These are phyloP conservation scores for Adoxophyes honmai DNA, from an alignment of 1,140 invertebrate species.

Conservation along the genomic window DNA sequence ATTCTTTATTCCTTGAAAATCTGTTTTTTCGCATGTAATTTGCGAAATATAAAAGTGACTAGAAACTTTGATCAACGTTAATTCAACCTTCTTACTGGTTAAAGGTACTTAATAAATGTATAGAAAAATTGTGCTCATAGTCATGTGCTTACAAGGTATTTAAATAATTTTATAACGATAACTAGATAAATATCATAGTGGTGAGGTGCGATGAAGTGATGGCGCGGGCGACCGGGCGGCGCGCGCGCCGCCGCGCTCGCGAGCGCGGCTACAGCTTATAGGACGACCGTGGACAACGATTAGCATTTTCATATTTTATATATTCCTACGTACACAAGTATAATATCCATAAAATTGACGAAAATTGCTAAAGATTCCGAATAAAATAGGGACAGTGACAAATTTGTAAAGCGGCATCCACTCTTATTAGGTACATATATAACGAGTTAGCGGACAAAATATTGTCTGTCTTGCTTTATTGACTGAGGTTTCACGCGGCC, in stretches of 20 bases:
- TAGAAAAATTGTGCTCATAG: slow-evolving; percentile 45
- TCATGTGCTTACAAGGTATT: slow-evolving; percentile 36
- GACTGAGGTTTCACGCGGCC: no score
- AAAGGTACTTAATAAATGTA: slow-evolving; percentile 26
- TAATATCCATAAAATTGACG: slow-evolving; percentile 59
- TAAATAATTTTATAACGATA: slow-evolving; percentile 30
- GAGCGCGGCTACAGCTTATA: slow-evolving; percentile 6
- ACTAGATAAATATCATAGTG: slow-evolving; percentile 36
- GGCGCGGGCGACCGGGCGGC: slow-evolving; percentile 15
- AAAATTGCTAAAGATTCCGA: slow-evolving; percentile 60
- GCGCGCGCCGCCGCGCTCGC: slow-evolving; percentile 7
- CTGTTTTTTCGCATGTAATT: slow-evolving; percentile 25
- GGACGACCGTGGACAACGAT: slow-evolving; percentile 33
- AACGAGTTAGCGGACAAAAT: background rate
- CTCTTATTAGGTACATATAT: background rate
- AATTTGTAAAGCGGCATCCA: slow-evolving; percentile 17
- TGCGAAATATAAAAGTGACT: slow-evolving; percentile 38
- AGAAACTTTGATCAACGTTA: slow-evolving; percentile 37
- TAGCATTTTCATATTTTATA: slow-evolving; percentile 41
- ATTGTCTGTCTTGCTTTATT: no score
- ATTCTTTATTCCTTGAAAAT: slow-evolving; percentile 24
- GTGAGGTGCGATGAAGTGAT: slow-evolving; percentile 35
- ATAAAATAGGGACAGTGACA: slow-evolving; percentile 33
- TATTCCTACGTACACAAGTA: slow-evolving; percentile 34
- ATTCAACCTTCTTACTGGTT: slow-evolving; percentile 15